Percentiles rank a stretch among this genome's conserved stretches.
phyloP scores from a whole-genome alignment of 1,140 invertebrate species.

The Drosophila ohnishii region DNA sequence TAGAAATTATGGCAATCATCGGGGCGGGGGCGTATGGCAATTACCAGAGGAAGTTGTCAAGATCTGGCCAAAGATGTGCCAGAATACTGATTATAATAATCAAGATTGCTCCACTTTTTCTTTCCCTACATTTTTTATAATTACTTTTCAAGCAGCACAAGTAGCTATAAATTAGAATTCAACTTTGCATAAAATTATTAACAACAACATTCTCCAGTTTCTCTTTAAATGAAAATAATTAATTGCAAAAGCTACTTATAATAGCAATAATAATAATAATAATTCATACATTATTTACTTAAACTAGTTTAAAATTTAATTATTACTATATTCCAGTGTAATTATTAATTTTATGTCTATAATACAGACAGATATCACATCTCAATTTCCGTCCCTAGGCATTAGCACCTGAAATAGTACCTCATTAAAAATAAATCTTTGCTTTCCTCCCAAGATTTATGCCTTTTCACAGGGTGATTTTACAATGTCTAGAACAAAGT shows the following conservation, averaged over 20 bases:
- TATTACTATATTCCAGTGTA: not conserved
- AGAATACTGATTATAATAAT: conserved; percentile 19
- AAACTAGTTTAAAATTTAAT: not conserved
- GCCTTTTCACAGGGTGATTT: conserved; percentile 11
- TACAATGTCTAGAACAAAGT: conserved; percentile 29
- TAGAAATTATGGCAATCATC: conserved; percentile 29
- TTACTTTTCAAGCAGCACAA: conserved; percentile 12
- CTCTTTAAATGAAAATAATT: not conserved
- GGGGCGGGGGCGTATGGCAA: conserved; percentile 26
- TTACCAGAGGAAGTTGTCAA: conserved; percentile 42
- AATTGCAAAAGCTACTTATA: not conserved
- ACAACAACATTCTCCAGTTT: not conserved
- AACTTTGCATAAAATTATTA: conserved; percentile 3
- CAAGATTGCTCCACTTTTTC: conserved; percentile 34
- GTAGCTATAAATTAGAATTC: not conserved
- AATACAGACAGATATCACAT: not conserved
- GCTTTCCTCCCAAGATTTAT: conserved; percentile 2
- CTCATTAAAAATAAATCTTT: conserved; percentile 25
- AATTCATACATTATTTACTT: not conserved
- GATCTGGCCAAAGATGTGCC: conserved; percentile 18
- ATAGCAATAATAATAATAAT: not conserved
- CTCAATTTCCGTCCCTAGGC: not conserved
- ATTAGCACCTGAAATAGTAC: conserved; percentile 11
- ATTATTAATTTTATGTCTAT: not conserved
- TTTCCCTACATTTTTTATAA: conserved; percentile 8